Base-by-base conservation (phyloP, 2,113 vertebrate species). In the Melanostigma gelatinosum region DNA sequence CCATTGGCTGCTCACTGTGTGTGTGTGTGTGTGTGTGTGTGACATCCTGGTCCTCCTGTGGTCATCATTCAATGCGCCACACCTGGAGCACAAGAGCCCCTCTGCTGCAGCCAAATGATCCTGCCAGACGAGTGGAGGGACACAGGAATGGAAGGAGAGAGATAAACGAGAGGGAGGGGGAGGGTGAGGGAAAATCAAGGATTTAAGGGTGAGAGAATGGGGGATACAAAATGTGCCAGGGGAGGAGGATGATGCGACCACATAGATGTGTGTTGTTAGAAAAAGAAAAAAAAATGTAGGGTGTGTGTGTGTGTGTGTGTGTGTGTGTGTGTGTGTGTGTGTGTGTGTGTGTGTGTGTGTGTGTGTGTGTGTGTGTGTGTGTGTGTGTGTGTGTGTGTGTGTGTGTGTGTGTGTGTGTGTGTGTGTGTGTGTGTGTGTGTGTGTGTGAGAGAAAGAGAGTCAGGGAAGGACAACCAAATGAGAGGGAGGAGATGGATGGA, bases 101-200 rank as follows among this genome's bases (percentile, higher is more conserved):
- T 81, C 80, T 82, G 80, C 68, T 79, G 68, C 6, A 16, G 78
- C 83, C 85, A 91, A 92, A 87, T 86, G 83, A 86, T 85, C 42
- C 66, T 42, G 62, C 55, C 48, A 60, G 69, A 77, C 46, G 44
- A 71, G 13, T 24, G 81, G 32, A 55, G 40, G 57, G 58, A 74
- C 46, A 13, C 42, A 13, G 55, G 60, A 64, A 77, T 12, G 75
- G 34, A 76, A 24, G 69, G 63, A 48, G 27, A 60, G 52, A 79
- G 40, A 83, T 77, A 76, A 72, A 55, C 24, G 8, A 4, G 38
- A 58, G 11, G 36, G 32, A 16, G 10, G 50, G n/a, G 7, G 38
- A 6, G 34, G 50, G n/a, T 4, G 38, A 6, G 34, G 36, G 29
- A 24, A 11, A 57, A 42, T 73, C 0, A 44, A 40, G 77, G 70